Base-by-base conservation (phyloP, 1,140 invertebrate species). In the Dendroctonus ponderosae region DNA sequence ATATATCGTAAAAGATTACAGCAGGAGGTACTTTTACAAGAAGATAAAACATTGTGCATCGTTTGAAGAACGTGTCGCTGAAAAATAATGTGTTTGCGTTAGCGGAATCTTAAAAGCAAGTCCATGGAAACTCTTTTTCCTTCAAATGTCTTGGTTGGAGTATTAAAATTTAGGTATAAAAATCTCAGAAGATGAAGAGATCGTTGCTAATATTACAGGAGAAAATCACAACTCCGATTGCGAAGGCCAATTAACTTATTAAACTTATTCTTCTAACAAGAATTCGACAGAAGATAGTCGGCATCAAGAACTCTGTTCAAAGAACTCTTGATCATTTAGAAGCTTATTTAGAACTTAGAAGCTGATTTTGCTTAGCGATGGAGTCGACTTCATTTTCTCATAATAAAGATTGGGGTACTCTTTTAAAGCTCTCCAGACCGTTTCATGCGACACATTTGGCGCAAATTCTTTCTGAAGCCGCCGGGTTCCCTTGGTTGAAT, bases 281-380 rank as follows among this genome's bases (percentile, higher is more conserved):
- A 56, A 56, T 56, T 26, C 53, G 53, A 56, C 53, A 56, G 53
- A 56, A 56, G 38, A 5, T 7, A 5, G 38, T 56, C 38, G 53
- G 14, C 37, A 56, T 56, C 39, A 56, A 56, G 9, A 56, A 5
- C 9, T 56, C 38, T 26, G 5, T 40, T 39, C 53, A 56, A 56
- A 56, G 53, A 26, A 26, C 26, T 26, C 26, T 26, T 26, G 26
- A 26, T 26, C n/a, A n/a, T n/a, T n/a, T n/a, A n/a, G n/a, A n/a
- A n/a, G n/a, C n/a, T n/a, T n/a, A n/a, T n/a, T n/a, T n/a, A n/a
- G n/a, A n/a, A n/a, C n/a, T n/a, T n/a, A n/a, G n/a, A n/a, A n/a
- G n/a, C n/a, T n/a, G n/a, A n/a, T n/a, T n/a, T n/a, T n/a, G n/a
- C n/a, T n/a, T n/a, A n/a, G n/a, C n/a, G n/a, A n/a, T n/a, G n/a